Base-by-base conservation (phyloP, 2,888 invertebrate species). In the Quadriops clusia region DNA sequence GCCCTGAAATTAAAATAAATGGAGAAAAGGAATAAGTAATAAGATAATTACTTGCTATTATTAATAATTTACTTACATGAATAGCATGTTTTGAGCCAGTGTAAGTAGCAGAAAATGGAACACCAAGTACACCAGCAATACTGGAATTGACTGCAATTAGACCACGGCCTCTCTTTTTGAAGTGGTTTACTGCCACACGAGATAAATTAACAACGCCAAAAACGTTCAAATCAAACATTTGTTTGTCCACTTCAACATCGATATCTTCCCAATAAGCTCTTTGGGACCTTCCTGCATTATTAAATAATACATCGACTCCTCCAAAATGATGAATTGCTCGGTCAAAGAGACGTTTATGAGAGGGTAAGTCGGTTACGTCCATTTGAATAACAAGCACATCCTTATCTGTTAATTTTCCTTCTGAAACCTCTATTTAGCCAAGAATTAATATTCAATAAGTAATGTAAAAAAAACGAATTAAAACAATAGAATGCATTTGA, bases 281-380 rank as follows among this genome's bases (percentile, higher is more conserved):
- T 53, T 87, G 86, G 5, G 81, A 79, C 31, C 83, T 61, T 0
- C 85, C 86, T 2, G 85, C 85, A 61, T 87, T 87, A 51, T 81
- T 83, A 0, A 87, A 70, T 18, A 87, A 61, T 33, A 86, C 69
- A 51, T 87, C 82, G 22, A 87, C 57, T 62, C 72, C 54, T 23
- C 75, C 80, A 53, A 82, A 85, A 50, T 77, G 70, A 16, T 68
- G 53, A 1, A 83, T 51, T 2, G 82, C 75, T 30, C 61, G 55
- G 26, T 74, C 61, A 17, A 82, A 72, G 16, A 68, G 62, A 15
- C 61, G 49, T 46, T 73, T 61, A 50, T 86, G 85, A 7, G 58
- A 56, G 0, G 68, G 58, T 14, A 71, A 50, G 11, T 77, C 60
- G 4, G 71, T 53, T 42, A 85, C 62, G 53, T 85, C 81, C 60